Percentiles rank a stretch among this genome's conserved stretches.
Conservation (phyloP, 2,797 vertebrate genomes). For the Sebastes miniatus region DNA sequence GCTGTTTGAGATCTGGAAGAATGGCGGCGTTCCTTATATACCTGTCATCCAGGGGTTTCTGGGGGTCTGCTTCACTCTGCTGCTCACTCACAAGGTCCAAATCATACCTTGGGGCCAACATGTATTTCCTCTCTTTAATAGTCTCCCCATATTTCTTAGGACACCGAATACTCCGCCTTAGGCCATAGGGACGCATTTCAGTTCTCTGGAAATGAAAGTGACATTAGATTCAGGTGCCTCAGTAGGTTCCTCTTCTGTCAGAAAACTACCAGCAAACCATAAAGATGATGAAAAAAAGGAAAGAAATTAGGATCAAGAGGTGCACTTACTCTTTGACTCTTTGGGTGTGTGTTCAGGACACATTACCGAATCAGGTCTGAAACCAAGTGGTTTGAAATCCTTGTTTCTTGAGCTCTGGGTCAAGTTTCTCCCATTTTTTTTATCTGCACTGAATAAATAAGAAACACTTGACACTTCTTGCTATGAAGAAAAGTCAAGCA, state of each 20-base stretch:
- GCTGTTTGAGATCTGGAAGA: constrained; percentile 59
- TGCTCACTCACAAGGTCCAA: constrained; percentile 33
- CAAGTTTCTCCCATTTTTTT: constrained; percentile 4
- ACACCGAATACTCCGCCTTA: constrained; percentile 67
- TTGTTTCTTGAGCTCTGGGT: background rate
- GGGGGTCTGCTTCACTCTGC: constrained; percentile 7
- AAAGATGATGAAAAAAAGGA: background rate
- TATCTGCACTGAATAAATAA: background rate
- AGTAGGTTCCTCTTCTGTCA: background rate
- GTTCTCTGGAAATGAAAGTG: constrained; percentile 46
- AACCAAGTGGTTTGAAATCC: constrained; percentile 11
- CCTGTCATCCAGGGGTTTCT: constrained; percentile 51
- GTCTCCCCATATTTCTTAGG: constrained; percentile 74
- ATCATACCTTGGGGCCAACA: constrained; percentile 22
- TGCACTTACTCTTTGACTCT: constrained; percentile 52
- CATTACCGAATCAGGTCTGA: constrained; percentile 18
- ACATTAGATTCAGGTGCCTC: background rate
- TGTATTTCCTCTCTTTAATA: constrained; percentile 58
- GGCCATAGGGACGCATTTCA: constrained; percentile 69
- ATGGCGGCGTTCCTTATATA: constrained; percentile 64
- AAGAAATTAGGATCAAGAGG: background rate
- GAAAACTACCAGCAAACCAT: background rate
- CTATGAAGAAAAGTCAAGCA: background rate
- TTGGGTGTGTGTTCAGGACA: constrained; percentile 22
- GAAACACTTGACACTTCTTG: background rate